Evolutionary conservation across 2,113 vertebrate genomes (phyloP).

Genomic region (Chaetodon auriga): DNA sequence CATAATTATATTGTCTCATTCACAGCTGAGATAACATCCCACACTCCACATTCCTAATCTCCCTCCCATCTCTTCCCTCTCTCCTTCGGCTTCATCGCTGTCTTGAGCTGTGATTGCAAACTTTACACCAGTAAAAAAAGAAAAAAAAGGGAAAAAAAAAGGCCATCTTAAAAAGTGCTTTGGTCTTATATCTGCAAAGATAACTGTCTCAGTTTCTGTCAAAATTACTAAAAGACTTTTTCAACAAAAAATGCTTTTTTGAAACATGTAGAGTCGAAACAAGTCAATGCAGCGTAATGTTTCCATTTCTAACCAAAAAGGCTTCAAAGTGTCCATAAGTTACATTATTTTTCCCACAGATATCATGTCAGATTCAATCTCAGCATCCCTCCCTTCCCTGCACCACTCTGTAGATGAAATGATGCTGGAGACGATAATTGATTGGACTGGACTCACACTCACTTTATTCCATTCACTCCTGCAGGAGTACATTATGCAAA

Average conservation of each 20-base stretch:
- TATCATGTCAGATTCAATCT: constrained; percentile 37
- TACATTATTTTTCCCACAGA: neutral
- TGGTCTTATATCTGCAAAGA: constrained; percentile 5
- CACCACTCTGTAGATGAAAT: constrained; percentile 44
- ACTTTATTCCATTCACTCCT: constrained; percentile 77
- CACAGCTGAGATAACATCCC: constrained; percentile 85
- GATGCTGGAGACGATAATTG: constrained; percentile 53
- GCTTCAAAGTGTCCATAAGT: no score
- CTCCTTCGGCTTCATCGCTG: constrained; percentile 24
- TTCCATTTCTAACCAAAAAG: neutral
- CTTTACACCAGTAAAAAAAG: constrained; percentile 29
- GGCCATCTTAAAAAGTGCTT: constrained; percentile 22
- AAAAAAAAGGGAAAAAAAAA: neutral
- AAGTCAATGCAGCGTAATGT: neutral
- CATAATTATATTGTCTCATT: constrained; percentile 95
- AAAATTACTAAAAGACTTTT: neutral
- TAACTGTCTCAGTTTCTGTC: constrained; percentile 6
- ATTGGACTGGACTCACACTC: constrained; percentile 67
- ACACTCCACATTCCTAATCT: constrained; percentile 84
- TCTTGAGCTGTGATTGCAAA: constrained; percentile 39
- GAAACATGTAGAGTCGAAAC: neutral
- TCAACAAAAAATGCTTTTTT: constrained; percentile 6
- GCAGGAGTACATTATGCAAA: constrained; percentile 69
- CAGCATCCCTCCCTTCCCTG: neutral
- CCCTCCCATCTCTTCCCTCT: constrained; percentile 50